Base-by-base conservation (phyloP, 2,888 invertebrate genomes). In the Caenorhabditis doughertyi region DNA sequence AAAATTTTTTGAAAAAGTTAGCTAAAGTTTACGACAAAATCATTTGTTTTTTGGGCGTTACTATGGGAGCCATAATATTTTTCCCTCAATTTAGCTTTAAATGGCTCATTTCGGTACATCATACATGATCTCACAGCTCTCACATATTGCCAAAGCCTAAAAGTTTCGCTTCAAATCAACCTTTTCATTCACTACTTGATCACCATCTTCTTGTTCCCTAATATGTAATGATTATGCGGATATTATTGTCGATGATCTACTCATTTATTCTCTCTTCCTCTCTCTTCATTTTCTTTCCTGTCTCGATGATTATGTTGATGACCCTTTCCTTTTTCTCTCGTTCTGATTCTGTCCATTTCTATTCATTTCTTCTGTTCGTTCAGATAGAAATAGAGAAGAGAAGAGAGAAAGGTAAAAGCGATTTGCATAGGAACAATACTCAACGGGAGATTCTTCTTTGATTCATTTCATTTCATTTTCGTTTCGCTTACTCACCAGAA, bases 371-470 rank as follows among this genome's bases (percentile, higher is more conserved):
- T 60, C 58, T 51, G 21, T 76, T 68, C 42, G 64, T 64, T 55
- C 64, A 65, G 49, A 49, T 64, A 32, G 32, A 49, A 49, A 21
- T 1, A 35, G 35, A 35, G 8, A 51, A 2, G 25, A n/a, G 23
- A 55, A 55, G 67, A 68, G 13, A 27, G n/a, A 47, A 8, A 21
- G 18, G 39, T 39, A 60, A 16, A 32, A n/a, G 23, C 60, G 64
- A 73, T 73, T 73, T 73, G 73, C 72, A 72, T 72, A 72, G 32
- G 55, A 64, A 51, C 60, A 71, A 71, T 58, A 47, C 70, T 35
- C 58, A 51, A 55, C 68, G 53, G 56, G 68, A 68, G 55, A 68
- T 29, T 42, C 32, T 67, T 27, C 55, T 27, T 73, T 16, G 16
- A 39, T 47, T 71, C 72, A 29, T 44, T 23, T 44, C 53, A 3